Percentiles rank a stretch among this genome's conserved stretches.
phyloP scores from a whole-genome alignment of 2,888 invertebrate species.

The Poecilus cupreus region DNA sequence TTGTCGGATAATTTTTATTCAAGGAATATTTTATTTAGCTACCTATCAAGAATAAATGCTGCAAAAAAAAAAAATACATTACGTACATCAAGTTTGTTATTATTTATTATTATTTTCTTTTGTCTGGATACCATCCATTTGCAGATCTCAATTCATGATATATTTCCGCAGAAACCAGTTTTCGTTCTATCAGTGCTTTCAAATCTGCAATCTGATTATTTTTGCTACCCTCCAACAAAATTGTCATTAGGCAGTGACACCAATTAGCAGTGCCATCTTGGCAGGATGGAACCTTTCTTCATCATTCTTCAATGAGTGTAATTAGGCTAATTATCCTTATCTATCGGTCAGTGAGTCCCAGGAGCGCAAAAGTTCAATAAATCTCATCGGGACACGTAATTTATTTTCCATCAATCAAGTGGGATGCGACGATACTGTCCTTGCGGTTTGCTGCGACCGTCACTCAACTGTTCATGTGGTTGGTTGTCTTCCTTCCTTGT shows the following conservation, averaged over 20 bases:
- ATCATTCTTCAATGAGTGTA: background rate
- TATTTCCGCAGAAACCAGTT: no score
- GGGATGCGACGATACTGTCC: slow-evolving; percentile 31
- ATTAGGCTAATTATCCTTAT: slow-evolving; percentile 18
- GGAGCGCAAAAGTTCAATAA: slow-evolving; percentile 47
- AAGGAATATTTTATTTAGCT: no score
- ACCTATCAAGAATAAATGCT: no score
- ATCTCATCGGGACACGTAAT: slow-evolving; percentile 46
- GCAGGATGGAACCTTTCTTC: background rate
- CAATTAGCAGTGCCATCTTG: background rate
- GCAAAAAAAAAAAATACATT: no score
- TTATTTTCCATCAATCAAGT: slow-evolving; percentile 54
- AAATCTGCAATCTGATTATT: no score
- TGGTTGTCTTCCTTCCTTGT: background rate
- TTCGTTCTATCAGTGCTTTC: no score
- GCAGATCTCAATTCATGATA: no score
- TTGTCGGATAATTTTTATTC: no score
- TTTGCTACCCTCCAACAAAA: background rate
- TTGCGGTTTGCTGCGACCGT: slow-evolving; percentile 41
- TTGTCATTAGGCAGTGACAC: background rate
- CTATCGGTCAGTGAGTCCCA: slow-evolving; percentile 17
- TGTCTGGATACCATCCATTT: no score
- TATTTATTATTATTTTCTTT: no score
- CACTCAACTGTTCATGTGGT: slow-evolving; percentile 47
- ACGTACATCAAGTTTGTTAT: no score